Percentiles rank a stretch among this genome's conserved stretches.
These are phyloP conservation scores for Myocastor coypus DNA, from an alignment of 2,113 vertebrate genomes.

Conservation along the genomic window DNA sequence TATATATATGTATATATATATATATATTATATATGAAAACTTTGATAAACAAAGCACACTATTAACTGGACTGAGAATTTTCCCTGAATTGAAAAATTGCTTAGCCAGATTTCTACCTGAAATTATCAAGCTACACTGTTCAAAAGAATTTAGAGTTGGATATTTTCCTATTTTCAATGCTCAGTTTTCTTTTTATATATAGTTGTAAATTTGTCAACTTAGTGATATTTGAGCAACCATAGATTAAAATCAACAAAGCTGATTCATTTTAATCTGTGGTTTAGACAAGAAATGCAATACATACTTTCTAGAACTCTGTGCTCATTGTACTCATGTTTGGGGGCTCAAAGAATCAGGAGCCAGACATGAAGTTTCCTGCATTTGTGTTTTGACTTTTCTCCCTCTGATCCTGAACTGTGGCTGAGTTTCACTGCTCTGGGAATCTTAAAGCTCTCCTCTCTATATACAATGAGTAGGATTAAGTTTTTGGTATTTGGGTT, in stretches of 20 bases:
- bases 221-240: not conserved
- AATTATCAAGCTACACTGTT: not conserved
- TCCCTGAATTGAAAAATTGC: not conserved
- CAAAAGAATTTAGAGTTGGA: not conserved
- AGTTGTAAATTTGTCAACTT: not conserved
- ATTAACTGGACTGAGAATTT: not conserved
- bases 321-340: not conserved
- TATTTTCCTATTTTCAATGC: not conserved
- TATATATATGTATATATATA: too few species aligned
- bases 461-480: not conserved
- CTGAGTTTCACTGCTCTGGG: not conserved
- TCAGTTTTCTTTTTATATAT: not conserved
- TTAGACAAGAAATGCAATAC: not conserved
- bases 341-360: not conserved
- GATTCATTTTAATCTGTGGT: not conserved
- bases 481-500: not conserved
- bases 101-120: not conserved
- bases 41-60: not conserved
- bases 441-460: not conserved
- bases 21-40: too few species aligned
- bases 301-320: not conserved
- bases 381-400: not conserved
- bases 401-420: not conserved
- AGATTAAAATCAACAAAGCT: not conserved
- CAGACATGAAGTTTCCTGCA: not conserved